Percentiles rank a stretch among this genome's conserved stretches.
Evolutionary conservation across 2,113 vertebrate species (phyloP).

Genomic region (Nibea coibor): DNA sequence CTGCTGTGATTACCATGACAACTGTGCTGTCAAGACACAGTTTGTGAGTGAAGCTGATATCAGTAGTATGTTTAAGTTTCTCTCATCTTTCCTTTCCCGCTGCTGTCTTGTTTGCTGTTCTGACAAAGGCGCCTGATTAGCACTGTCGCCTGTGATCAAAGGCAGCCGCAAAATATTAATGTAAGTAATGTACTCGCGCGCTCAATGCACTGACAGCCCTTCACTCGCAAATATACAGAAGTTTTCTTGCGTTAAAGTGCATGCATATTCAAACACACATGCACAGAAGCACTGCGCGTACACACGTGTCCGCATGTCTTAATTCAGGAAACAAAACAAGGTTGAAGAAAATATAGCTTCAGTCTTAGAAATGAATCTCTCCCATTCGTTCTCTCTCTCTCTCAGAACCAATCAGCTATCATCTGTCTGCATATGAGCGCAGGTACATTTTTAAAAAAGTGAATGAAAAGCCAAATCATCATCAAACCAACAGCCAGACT

Average conservation of each 20-base stretch:
- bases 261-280: background rate
- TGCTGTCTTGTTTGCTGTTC: slow-evolving; percentile 38
- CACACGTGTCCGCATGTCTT: background rate
- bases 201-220: background rate
- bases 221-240: background rate
- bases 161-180: slow-evolving; percentile 25
- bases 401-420: background rate
- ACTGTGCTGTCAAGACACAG: slow-evolving; percentile 24
- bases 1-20: slow-evolving; percentile 63
- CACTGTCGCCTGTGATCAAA: slow-evolving; percentile 47
- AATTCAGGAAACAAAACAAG: slow-evolving; percentile 35
- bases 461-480: no score
- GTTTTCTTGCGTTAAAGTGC: background rate
- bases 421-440: no score
- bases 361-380: slow-evolving; percentile 42
- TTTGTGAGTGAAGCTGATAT: slow-evolving; percentile 41
- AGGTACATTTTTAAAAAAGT: no score
- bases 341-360: slow-evolving; percentile 30
- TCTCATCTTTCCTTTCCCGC: slow-evolving; percentile 33
- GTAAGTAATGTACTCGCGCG: background rate
- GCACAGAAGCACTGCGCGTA: background rate
- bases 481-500: no score
- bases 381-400: background rate
- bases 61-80: slow-evolving; percentile 42
- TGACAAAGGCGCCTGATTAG: slow-evolving; percentile 61